phyloP scores from a whole-genome alignment of 2,888 invertebrate species.

The Julus scandinavius region DNA sequence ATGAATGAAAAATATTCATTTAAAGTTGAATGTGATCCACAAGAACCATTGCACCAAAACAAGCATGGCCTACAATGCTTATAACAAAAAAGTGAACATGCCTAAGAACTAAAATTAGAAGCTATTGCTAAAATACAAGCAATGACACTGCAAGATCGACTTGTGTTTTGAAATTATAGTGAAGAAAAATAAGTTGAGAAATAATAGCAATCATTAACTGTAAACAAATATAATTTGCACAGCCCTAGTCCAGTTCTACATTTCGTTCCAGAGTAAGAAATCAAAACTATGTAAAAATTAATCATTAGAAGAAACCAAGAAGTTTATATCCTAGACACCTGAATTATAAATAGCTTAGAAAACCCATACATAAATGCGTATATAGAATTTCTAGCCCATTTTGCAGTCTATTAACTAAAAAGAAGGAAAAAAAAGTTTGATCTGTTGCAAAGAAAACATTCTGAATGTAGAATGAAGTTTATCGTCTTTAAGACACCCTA shows the following conservation, averaged over 20 bases:
- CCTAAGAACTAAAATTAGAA: neutral
- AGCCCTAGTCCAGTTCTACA: conserved; percentile 25
- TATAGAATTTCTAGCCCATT: conserved; percentile 24
- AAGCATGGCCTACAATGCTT: neutral
- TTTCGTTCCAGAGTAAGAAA: neutral
- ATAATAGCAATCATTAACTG: neutral
- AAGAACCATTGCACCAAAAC: conserved; percentile 34
- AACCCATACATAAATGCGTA: conserved; percentile 1
- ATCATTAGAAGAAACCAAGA: neutral
- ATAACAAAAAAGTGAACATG: neutral
- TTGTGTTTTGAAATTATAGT: conserved; percentile 5
- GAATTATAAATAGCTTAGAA: conserved; percentile 11
- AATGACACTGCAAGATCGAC: conserved; percentile 37
- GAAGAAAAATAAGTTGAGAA: neutral
- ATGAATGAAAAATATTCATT: neutral
- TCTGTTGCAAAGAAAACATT: conserved; percentile 17
- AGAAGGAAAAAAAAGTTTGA: neutral
- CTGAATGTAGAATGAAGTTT: neutral
- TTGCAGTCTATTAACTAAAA: neutral
- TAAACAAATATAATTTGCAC: neutral
- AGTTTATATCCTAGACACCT: conserved; percentile 30
- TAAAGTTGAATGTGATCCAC: neutral
- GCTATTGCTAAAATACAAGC: neutral
- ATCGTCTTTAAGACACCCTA: neutral
- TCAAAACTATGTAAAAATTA: conserved; percentile 11